phyloP scores from a whole-genome alignment of 1,140 invertebrate species.

The Ylistrum balloti region DNA sequence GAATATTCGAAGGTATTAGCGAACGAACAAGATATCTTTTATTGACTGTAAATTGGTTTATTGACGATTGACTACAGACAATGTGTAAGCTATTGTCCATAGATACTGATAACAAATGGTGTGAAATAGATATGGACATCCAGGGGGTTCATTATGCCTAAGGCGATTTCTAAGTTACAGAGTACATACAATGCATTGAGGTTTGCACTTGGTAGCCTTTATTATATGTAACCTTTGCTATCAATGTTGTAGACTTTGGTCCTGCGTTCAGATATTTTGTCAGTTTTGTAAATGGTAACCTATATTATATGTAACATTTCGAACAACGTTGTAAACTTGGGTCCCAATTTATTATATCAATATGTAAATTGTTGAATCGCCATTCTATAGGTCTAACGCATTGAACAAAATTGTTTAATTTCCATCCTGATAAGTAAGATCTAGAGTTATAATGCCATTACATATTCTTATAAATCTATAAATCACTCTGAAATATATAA shows the following conservation, averaged over 20 bases:
- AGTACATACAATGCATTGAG: not conserved
- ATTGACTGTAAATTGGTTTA: not conserved
- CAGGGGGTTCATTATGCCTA: not conserved
- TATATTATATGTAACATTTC: not conserved
- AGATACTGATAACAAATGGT: not conserved
- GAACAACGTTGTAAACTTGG: not conserved
- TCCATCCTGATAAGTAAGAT: no score
- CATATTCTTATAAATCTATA: no score
- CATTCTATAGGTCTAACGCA: not conserved
- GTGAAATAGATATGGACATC: not conserved
- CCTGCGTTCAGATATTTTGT: no score
- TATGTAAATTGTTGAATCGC: not conserved
- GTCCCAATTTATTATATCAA: not conserved
- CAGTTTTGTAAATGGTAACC: not conserved
- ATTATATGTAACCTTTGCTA: not conserved
- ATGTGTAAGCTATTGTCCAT: not conserved
- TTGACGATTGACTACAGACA: not conserved
- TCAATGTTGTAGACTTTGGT: not conserved
- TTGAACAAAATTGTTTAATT: not conserved
- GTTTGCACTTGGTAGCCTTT: not conserved
- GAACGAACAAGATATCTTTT: not conserved
- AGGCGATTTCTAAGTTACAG: not conserved
- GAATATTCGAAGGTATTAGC: not conserved
- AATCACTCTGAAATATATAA: no score
- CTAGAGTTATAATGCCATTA: not conserved